These are phyloP conservation scores for Lacerta agilis DNA, from an alignment of 2,797 vertebrate species.

Conservation along the genomic window DNA sequence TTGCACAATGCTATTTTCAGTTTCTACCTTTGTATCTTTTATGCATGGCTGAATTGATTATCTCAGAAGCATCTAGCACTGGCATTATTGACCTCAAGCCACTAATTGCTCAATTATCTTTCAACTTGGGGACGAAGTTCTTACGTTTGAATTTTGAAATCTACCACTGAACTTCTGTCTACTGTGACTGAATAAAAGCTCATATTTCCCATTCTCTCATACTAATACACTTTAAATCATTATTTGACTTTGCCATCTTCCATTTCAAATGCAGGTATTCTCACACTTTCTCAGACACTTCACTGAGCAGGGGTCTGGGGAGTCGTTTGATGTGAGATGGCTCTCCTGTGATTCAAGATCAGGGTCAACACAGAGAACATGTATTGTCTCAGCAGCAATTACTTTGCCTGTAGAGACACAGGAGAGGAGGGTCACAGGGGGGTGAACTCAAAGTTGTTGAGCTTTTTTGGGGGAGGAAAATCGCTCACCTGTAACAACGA, in stretches of 20 bases:
- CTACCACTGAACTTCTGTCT: conserved; percentile 58
- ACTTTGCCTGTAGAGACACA: background rate
- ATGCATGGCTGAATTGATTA: conserved; percentile 70
- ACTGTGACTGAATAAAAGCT: conserved; percentile 30
- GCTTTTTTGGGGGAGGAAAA: too few relatives aligned
- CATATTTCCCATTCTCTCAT: conserved; percentile 28
- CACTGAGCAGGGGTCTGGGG: background rate
- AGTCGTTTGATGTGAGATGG: background rate
- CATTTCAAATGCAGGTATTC: conserved; percentile 27
- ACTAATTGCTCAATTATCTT: conserved; percentile 78
- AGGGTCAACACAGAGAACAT: background rate
- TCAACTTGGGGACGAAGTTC: conserved; percentile 72
- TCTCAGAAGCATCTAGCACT: conserved; percentile 70
- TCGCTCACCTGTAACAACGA: too few relatives aligned
- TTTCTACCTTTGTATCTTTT: conserved; percentile 61
- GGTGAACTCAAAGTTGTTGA: too few relatives aligned
- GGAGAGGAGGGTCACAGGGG: background rate
- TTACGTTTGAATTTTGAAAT: conserved; percentile 69
- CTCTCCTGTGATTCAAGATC: background rate
- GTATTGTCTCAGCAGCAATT: background rate
- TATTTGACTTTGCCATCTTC: background rate
- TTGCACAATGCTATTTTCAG: conserved; percentile 58
- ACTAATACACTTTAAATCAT: conserved; percentile 50
- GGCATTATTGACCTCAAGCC: conserved; percentile 74
- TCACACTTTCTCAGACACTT: background rate